Evolutionary conservation across 2,113 vertebrate genomes (phyloP), one percentile per base, ranked within the genome.

Genomic region (Eupsittula cactorum): DNA sequence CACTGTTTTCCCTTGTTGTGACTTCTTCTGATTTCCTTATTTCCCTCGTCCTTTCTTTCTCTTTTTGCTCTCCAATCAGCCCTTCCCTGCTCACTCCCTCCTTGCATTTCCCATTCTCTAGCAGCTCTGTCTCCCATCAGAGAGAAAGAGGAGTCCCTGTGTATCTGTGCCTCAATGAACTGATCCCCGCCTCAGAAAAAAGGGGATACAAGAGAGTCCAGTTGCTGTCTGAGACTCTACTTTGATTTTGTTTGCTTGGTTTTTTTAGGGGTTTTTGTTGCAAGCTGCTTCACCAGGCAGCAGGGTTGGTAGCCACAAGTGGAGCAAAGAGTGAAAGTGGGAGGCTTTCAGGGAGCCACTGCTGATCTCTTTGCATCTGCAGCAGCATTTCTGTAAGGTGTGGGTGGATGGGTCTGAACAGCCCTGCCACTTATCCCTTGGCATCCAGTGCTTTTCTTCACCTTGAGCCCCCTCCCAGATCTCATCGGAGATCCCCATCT

Each of bases 291-390:
- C 69, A 86, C 44, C 84, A 90, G 47, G 52, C 53, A 41, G 23
- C 2, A 3, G 69, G 18, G 24, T 15, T 86, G 55, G 52, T 25
- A 69, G 85, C 93, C 75, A 63, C 82, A 60, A 46, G 8, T 33
- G 76, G 53, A 77, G 55, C 1, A 2, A 71, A 64, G 60, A 90
- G 86, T 78, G 81, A 92, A 95, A 91, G 90, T 81, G 29, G 60
- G 79, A 88, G 85, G 68, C 50, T 88, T 67, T 50, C 37, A 74
- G 77, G 59, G 94, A 92, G 79, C 76, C 50, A 29, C 42, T 74
- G 79, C 59, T 60, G 71, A 90, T 65, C 35, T 90, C 73, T n/a
- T n/a, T 37, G 73, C 88, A 93, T 60, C 33, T 74, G 75, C 82
- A 88, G 50, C 59, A 86, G 37, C 33, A 15, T 67, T 94, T 93